Evolutionary conservation across 2,888 invertebrate species (phyloP), one percentile per base, ranked within the genome.

Genomic region (Hemicrepidius hirtus): DNA sequence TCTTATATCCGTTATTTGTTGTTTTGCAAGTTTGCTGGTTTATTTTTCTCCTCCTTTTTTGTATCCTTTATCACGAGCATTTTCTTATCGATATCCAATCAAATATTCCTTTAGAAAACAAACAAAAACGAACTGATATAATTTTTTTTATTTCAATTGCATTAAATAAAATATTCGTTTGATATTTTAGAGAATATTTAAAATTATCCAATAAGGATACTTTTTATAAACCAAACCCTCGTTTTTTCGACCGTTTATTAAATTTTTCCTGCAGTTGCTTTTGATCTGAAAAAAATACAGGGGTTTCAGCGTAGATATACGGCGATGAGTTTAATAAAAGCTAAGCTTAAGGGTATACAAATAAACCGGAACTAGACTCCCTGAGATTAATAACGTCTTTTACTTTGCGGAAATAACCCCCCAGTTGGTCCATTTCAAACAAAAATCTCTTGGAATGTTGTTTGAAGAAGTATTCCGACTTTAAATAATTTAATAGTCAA

Each of bases 1-100:
- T 20, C 37, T 66, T 40, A 55, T 41, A 57, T 21, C 41, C 41
- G 55, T 44, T 66, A 53, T 66, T 66, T 66, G 53, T 66, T 57
- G 44, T 41, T 28, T 32, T 21, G 24, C 21, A 53, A 53, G 53
- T 53, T 53, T 53, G 10, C 7, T 53, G 28, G 0, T 13, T 32
- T 32, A n/a, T 53, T n/a, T 13, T 53, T 28, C 24, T 28, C 12
- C n/a, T 16, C 24, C 10, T n/a, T 24, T 12, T 28, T 50, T n/a
- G 53, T 20, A 4, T n/a, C 5, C 13, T 40, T n/a, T 13, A 3
- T n/a, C 13, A 9, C 9, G 32, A 32, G 9, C 32, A 32, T 9
- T 9, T 6, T 32, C n/a, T 32, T 32, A 32, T 32, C 7, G 32
- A 32, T 32, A 32, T 32, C 9, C 32, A 32, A 5, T 32, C 7